phyloP scores from a whole-genome alignment of 2,113 vertebrate species.

The Chaetorhynchus papuensis region DNA sequence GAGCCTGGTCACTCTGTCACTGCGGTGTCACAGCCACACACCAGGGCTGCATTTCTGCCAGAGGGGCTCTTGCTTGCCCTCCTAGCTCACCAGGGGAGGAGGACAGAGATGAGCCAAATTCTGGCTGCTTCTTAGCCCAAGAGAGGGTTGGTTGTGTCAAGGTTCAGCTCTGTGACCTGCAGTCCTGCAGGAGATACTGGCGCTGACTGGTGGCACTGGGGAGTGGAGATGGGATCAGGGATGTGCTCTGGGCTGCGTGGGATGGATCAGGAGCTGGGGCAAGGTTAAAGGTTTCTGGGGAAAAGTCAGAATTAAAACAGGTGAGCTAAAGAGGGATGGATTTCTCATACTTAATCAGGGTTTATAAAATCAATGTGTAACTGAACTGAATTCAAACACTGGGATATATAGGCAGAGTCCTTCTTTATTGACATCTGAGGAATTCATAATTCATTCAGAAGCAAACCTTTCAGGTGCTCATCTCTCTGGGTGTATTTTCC shows the following conservation, averaged over 20 bases:
- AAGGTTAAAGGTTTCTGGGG: background rate
- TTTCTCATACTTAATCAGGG: background rate
- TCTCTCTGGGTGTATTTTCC: background rate
- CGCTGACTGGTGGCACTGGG: fast-evolving
- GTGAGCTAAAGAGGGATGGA: background rate
- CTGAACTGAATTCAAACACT: background rate
- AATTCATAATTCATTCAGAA: background rate
- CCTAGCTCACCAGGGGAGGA: background rate
- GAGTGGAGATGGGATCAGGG: background rate
- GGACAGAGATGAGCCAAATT: background rate
- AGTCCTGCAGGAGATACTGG: fast-evolving
- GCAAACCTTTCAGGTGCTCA: background rate
- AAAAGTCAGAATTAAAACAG: background rate
- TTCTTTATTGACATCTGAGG: background rate
- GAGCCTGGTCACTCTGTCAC: background rate
- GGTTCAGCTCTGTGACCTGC: background rate
- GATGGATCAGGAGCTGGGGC: background rate
- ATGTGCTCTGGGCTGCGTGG: fast-evolving
- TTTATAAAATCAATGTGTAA: background rate
- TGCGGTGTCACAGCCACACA: background rate
- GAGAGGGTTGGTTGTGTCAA: background rate
- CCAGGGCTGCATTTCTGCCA: background rate
- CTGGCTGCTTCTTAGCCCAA: background rate
- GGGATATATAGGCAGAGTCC: background rate
- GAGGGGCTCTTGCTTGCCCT: background rate